A percentile compares a stretch with the other conserved stretches of the same genome.
These are phyloP conservation scores for Leptinotarsa haldemani DNA, from an alignment of 2,888 invertebrate species.

Conservation along the genomic window DNA sequence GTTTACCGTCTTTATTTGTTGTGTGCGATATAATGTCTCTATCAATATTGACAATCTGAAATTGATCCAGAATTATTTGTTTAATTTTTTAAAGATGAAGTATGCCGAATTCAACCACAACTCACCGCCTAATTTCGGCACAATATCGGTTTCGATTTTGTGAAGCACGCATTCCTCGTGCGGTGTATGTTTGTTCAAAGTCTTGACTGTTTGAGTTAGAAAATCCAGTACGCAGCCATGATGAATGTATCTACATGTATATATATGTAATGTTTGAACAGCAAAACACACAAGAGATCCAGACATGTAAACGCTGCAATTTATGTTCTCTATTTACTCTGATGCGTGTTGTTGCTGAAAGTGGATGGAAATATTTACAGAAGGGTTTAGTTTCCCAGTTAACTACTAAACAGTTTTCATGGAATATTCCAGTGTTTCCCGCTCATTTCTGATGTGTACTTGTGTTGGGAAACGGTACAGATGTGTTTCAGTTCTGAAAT, in stretches of 20 bases:
- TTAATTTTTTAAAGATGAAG: too few relatives aligned
- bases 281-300: constrained; percentile 31
- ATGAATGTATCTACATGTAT: constrained; percentile 28
- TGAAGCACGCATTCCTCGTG: constrained; percentile 7
- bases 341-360: constrained; percentile 16
- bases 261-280: constrained; percentile 25
- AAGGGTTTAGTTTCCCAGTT: constrained; percentile 8
- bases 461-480: too few relatives aligned
- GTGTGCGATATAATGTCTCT: too few relatives aligned
- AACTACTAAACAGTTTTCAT: not conserved
- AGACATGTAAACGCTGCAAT: constrained; percentile 29
- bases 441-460: not conserved
- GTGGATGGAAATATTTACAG: constrained; percentile 9
- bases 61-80: too few relatives aligned
- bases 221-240: constrained; percentile 16
- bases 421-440: not conserved
- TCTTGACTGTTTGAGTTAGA: constrained; percentile 5
- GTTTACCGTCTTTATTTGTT: too few relatives aligned
- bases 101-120: not conserved
- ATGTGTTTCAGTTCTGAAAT: too few relatives aligned
- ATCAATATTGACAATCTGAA: too few relatives aligned
- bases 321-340: constrained; percentile 31
- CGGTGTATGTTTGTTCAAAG: not conserved
- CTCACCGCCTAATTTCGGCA: not conserved
- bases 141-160: constrained; percentile 4